Evolutionary conservation across 2,113 vertebrate genomes (phyloP).

Genomic region (Accipiter cooperii): DNA sequence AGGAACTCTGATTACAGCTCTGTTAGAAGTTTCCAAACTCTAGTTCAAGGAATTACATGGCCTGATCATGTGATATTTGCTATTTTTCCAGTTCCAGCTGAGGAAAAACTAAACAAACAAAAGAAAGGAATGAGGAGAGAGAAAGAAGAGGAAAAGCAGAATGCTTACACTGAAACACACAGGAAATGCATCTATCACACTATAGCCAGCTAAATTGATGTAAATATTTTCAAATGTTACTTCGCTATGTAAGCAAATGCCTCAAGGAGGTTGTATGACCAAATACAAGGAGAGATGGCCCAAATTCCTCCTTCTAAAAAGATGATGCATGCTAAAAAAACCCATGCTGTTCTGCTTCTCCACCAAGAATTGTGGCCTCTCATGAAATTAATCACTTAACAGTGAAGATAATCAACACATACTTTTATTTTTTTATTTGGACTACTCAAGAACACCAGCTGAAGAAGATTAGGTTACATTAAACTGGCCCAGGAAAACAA

Average conservation of each 20-base stretch:
- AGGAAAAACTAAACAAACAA: slow-evolving; percentile 16
- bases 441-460: neutral
- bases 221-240: slow-evolving; percentile 46
- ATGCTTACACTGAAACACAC: slow-evolving; percentile 22
- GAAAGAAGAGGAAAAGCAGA: neutral
- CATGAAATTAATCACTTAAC: neutral
- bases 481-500: neutral
- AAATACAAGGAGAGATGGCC: neutral
- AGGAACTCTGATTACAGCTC: neutral
- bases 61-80: neutral
- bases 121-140: neutral
- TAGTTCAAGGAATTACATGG: neutral
- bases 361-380: neutral
- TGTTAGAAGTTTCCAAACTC: neutral
- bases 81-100: neutral
- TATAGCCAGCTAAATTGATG: slow-evolving; percentile 13
- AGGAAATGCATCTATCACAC: slow-evolving; percentile 19
- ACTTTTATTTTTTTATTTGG: neutral
- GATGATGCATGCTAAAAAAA: neutral
- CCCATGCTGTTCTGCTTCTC: neutral
- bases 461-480: slow-evolving; percentile 13
- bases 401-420: neutral
- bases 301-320: neutral
- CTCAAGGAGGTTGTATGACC: neutral
- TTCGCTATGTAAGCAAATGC: slow-evolving; percentile 36